Conservation (phyloP, 2,113 vertebrate genomes). For the Osmerus mordax region DNA sequence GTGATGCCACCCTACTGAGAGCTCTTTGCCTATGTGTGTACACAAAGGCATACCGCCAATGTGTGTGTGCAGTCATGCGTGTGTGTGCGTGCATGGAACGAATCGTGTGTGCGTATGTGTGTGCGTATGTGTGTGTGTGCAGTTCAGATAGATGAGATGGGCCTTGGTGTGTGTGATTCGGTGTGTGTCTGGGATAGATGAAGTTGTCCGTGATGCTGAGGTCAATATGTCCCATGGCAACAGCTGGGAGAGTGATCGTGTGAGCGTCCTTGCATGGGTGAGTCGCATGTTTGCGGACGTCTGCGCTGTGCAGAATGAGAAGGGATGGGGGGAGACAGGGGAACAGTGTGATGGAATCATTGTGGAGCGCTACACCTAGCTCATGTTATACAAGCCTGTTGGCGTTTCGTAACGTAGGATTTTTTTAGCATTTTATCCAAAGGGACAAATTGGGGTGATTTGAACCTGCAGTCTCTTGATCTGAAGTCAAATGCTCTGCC, state of each 20-base stretch:
- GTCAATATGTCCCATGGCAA: conserved; percentile 39
- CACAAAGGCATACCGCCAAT: neutral
- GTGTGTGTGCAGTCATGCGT: conserved; percentile 21
- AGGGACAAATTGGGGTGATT: too few relatives aligned
- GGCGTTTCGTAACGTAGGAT: neutral
- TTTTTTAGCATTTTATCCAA: too few relatives aligned
- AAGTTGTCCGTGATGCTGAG: conserved; percentile 38
- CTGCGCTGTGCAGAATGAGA: neutral
- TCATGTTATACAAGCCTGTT: too few relatives aligned
- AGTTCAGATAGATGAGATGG: conserved; percentile 29
- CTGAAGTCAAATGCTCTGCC: too few relatives aligned
- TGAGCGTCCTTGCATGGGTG: neutral
- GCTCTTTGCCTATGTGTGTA: too few relatives aligned
- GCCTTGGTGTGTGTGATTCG: conserved; percentile 32
- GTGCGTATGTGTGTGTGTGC: neutral
- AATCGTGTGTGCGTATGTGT: neutral
- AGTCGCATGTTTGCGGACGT: neutral
- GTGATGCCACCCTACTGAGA: too few relatives aligned
- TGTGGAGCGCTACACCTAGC: neutral
- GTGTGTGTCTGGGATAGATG: conserved; percentile 36
- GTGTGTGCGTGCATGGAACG: conserved; percentile 6
- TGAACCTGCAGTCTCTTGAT: too few relatives aligned
- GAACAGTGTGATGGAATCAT: neutral
- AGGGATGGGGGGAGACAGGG: conserved; percentile 6
- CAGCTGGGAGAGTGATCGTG: neutral